Percentiles rank a stretch among this genome's conserved stretches.
Evolutionary conservation across 2,888 invertebrate species (phyloP).

Genomic region (Sphinx pinastri): DNA sequence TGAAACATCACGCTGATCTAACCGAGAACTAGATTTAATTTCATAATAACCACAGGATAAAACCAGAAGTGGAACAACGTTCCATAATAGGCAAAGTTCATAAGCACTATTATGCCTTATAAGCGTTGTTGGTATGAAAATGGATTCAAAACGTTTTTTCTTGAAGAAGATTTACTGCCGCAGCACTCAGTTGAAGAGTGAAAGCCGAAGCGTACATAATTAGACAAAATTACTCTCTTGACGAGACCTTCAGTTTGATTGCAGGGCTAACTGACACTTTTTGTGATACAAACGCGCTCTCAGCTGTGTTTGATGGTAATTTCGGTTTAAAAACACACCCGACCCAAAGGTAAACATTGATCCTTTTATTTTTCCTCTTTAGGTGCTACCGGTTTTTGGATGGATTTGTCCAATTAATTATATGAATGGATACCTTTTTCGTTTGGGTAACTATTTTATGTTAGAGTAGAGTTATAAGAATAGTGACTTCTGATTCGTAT

Average conservation of each 20-base stretch:
- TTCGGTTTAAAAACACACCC: neutral
- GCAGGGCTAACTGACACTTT: conserved; percentile 46
- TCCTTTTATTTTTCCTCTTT: neutral
- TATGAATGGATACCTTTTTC: neutral
- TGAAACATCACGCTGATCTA: neutral
- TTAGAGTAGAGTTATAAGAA: no score
- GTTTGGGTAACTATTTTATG: no score
- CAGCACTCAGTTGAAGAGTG: conserved; percentile 43
- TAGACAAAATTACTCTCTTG: conserved; percentile 56
- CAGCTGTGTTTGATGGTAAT: conserved; percentile 8
- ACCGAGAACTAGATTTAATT: conserved; percentile 18
- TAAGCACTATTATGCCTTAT: conserved; percentile 38
- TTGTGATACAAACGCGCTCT: conserved; percentile 47
- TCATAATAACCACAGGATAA: conserved; percentile 24
- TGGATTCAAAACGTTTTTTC: conserved; percentile 38
- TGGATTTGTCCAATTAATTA: neutral
- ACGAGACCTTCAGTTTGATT: conserved; percentile 48
- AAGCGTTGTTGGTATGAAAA: conserved; percentile 24
- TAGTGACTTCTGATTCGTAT: no score
- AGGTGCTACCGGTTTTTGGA: neutral
- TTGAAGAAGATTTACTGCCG: conserved; percentile 46
- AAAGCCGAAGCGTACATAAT: conserved; percentile 56
- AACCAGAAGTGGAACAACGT: conserved; percentile 41
- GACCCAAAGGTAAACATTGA: conserved; percentile 3
- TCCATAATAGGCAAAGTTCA: conserved; percentile 43